Conservation (phyloP, 2,113 vertebrate genomes). For the Sylvilagus bachmani region DNA sequence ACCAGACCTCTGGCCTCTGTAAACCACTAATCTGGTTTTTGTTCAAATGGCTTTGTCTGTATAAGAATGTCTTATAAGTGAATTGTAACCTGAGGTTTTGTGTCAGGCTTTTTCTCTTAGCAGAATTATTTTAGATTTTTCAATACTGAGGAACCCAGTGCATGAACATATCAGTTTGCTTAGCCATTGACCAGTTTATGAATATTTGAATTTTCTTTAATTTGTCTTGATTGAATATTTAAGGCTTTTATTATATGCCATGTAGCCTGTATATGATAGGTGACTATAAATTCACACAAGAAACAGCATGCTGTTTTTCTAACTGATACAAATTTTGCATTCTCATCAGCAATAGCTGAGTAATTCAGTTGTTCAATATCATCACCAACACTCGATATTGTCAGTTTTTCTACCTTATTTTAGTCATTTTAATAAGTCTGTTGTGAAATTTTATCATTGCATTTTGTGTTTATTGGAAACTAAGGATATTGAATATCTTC, state of each 20-base stretch:
- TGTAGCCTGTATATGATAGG: rapidly evolving
- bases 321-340: not conserved
- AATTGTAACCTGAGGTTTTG: not conserved
- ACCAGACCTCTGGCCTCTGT: not conserved
- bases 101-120: not conserved
- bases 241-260: not conserved
- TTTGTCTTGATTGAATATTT: not conserved
- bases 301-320: not conserved
- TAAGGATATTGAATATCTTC: not conserved
- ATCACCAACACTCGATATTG: not conserved
- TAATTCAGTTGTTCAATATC: not conserved
- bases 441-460: not conserved
- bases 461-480: not conserved
- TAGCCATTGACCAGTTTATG: not conserved
- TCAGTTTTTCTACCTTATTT: conserved; percentile 19
- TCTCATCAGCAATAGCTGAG: not conserved
- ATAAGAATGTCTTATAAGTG: not conserved
- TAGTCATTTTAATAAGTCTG: not conserved
- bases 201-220: not conserved
- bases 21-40: not conserved
- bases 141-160: not conserved
- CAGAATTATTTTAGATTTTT: not conserved
- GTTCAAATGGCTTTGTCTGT: not conserved
- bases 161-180: not conserved
- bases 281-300: not conserved